phyloP scores from a whole-genome alignment of 1,140 invertebrate genomes.

The Achatina immaculata region DNA sequence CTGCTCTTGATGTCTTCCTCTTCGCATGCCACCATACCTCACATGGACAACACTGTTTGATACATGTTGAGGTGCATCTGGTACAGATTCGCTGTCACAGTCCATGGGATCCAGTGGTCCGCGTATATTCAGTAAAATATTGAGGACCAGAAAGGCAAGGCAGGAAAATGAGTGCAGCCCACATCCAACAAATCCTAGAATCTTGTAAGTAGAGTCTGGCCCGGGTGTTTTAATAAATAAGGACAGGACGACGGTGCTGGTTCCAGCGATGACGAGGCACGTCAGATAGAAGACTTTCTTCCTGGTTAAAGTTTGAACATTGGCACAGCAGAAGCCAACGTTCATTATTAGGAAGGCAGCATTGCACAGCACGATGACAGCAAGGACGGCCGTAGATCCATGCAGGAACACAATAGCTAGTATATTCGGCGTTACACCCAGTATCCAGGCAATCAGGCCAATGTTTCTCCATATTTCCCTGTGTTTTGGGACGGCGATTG shows the following conservation, averaged over 20 bases:
- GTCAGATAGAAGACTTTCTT: not conserved
- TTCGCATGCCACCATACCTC: not conserved
- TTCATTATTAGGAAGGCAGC: not conserved
- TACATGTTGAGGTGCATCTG: not conserved
- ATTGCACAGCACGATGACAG: not conserved
- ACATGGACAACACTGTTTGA: not conserved
- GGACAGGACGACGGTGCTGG: not conserved
- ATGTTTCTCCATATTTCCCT: not conserved
- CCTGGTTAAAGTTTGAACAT: not conserved
- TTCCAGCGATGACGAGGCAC: not conserved
- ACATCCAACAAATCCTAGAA: not conserved
- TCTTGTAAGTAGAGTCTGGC: not conserved
- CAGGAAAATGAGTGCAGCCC: not conserved
- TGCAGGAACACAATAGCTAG: not conserved
- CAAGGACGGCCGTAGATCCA: not conserved
- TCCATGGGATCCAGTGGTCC: not conserved
- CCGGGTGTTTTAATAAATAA: not conserved
- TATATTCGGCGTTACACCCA: not conserved
- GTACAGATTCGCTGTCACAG: not conserved
- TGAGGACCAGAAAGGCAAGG: not conserved
- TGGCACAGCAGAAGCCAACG: not conserved
- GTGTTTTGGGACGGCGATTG: not conserved
- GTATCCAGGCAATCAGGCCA: not conserved
- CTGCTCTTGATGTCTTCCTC: not conserved
- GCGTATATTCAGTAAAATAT: not conserved